A percentile compares a stretch with the other conserved stretches of the same genome.
Evolutionary conservation across 2,888 invertebrate species (phyloP).

Genomic region (Sarcophaga caerulescens): DNA sequence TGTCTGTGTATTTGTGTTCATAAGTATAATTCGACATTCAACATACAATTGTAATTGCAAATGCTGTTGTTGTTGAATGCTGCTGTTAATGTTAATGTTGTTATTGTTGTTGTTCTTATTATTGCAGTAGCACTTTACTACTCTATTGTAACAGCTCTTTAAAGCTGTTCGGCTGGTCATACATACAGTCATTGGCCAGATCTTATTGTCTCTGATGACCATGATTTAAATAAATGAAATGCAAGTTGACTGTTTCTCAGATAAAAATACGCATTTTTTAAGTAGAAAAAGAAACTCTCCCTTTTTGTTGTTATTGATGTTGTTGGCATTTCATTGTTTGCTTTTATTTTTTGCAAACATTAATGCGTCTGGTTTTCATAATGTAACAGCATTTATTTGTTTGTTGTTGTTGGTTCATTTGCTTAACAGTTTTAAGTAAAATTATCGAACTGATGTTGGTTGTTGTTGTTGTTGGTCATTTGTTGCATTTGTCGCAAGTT

Average conservation of each 20-base stretch:
- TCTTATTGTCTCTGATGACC: slow-evolving; percentile 51
- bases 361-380: slow-evolving; percentile 41
- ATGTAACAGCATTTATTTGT: slow-evolving; percentile 17
- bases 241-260: slow-evolving; percentile 7
- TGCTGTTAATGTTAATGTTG: background rate
- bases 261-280: background rate
- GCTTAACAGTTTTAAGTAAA: background rate
- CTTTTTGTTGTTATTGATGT: background rate
- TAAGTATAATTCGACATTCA: slow-evolving; percentile 39
- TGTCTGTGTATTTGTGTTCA: slow-evolving; percentile 13
- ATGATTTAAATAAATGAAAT: slow-evolving; percentile 56
- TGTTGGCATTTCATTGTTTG: background rate
- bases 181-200: slow-evolving; percentile 5
- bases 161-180: background rate
- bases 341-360: background rate
- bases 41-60: slow-evolving; percentile 34
- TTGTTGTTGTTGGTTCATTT: background rate
- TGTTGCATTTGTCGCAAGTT: slow-evolving; percentile 27
- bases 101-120: background rate
- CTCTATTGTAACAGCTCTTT: background rate
- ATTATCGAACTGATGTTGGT: background rate
- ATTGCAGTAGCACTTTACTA: background rate
- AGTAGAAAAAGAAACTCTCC: background rate
- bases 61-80: slow-evolving; percentile 10
- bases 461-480: slow-evolving; percentile 3